Conservation (phyloP, 53 echinoderm and acorn worm genomes). For the Echinarachnius parma region DNA sequence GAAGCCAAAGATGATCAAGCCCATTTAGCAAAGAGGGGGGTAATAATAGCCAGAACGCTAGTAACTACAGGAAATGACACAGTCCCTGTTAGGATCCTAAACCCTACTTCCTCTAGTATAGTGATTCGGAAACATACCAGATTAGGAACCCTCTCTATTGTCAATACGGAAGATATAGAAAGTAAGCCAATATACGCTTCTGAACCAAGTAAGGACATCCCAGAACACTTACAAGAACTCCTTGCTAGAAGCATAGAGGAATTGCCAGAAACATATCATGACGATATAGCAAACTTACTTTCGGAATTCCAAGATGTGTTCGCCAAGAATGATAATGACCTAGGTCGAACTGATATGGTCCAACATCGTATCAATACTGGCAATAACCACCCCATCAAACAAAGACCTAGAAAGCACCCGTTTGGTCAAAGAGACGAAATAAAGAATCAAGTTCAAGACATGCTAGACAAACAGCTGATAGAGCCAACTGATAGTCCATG, state of each 20-base stretch:
- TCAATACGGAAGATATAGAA: not conserved
- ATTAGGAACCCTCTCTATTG: not conserved
- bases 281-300: constrained; percentile 4
- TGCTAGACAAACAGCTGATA: constrained; percentile 35
- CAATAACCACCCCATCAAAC: constrained; percentile 34
- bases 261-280: not conserved
- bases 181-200: not conserved
- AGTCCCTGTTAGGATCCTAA: constrained; percentile 16
- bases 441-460: constrained; percentile 15
- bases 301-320: constrained; percentile 45
- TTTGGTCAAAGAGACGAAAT: constrained; percentile 42
- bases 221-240: constrained; percentile 4
- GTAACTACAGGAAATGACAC: not conserved
- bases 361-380: constrained; percentile 59
- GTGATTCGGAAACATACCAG: constrained; percentile 13
- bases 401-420: constrained; percentile 45
- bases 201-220: not conserved
- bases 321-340: constrained; percentile 28
- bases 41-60: constrained; percentile 5
- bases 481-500: constrained; percentile 54
- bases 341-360: constrained; percentile 58
- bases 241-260: not conserved
- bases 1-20: not conserved
- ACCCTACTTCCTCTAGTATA: constrained; percentile 5
- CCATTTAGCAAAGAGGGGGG: constrained; percentile 13